phyloP scores from a whole-genome alignment of 2,113 vertebrate species.

The Zosterops lateralis region DNA sequence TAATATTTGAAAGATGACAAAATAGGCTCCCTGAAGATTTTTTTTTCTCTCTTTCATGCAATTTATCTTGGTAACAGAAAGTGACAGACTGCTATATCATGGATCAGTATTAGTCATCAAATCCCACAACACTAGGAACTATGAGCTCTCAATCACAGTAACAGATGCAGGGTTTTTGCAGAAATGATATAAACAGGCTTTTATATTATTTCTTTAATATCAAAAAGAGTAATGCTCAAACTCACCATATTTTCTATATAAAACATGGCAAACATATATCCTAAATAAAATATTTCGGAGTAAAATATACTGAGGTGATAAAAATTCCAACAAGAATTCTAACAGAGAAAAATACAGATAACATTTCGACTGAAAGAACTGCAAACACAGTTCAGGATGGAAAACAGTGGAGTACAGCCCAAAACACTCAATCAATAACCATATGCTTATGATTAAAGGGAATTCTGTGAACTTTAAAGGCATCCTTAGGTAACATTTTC shows the following conservation, averaged over 20 bases:
- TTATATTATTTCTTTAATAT: not conserved
- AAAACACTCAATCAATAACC: not conserved
- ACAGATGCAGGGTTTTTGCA: not conserved
- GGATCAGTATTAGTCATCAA: not conserved
- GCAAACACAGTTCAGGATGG: not conserved
- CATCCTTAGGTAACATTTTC: not conserved
- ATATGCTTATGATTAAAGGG: not conserved
- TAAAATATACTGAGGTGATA: not conserved
- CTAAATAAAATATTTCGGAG: not conserved
- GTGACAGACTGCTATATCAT: not conserved
- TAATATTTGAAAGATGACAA: not conserved
- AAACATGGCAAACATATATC: not conserved
- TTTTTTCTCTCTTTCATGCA: not conserved
- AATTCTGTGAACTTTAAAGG: not conserved
- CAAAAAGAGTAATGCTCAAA: not conserved
- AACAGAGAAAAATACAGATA: not conserved
- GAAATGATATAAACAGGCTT: not conserved
- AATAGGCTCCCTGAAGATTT: not conserved
- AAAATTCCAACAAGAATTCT: not conserved
- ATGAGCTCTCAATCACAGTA: not conserved
- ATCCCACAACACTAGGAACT: not conserved
- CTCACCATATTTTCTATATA: not conserved
- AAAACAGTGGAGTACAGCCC: not conserved
- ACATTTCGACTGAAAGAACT: not conserved
- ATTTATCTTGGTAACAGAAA: not conserved